A percentile compares a stretch with the other conserved stretches of the same genome.
These are phyloP conservation scores for Poecilia gillii DNA, from an alignment of 2,797 vertebrate species.

Conservation along the genomic window DNA sequence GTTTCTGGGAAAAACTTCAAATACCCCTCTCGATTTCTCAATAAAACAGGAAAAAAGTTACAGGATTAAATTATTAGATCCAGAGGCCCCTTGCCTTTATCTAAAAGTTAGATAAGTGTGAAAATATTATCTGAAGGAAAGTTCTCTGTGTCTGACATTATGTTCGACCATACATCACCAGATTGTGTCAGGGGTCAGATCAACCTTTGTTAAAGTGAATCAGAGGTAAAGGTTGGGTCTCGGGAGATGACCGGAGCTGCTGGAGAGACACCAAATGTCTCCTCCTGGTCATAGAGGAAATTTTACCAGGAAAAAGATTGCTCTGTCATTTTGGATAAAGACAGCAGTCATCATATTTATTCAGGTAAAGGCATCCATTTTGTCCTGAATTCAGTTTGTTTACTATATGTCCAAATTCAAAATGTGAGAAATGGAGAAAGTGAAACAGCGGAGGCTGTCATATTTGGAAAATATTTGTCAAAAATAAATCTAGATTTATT, in stretches of 20 bases:
- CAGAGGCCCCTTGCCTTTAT: not conserved
- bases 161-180: not conserved
- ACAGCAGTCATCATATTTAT: not conserved
- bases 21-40: not conserved
- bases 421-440: not conserved
- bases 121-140: not conserved
- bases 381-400: not conserved
- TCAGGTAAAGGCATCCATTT: not conserved
- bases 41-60: not conserved
- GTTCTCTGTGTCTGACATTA: not conserved
- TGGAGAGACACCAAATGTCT: not conserved
- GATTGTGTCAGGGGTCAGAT: not conserved
- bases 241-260: not conserved
- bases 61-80: not conserved
- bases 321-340: not conserved
- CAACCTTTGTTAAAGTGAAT: not conserved
- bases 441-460: not conserved
- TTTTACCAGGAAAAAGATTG: not conserved
- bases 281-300: slow-evolving; percentile 5
- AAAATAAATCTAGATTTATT: not conserved
- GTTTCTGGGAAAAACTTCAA: slow-evolving; percentile 10
- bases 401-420: not conserved
- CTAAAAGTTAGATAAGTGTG: not conserved
- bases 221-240: not conserved
- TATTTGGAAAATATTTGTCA: not conserved